Conservation (phyloP, 2,888 invertebrate species). For the Teleogryllus oceanicus region DNA sequence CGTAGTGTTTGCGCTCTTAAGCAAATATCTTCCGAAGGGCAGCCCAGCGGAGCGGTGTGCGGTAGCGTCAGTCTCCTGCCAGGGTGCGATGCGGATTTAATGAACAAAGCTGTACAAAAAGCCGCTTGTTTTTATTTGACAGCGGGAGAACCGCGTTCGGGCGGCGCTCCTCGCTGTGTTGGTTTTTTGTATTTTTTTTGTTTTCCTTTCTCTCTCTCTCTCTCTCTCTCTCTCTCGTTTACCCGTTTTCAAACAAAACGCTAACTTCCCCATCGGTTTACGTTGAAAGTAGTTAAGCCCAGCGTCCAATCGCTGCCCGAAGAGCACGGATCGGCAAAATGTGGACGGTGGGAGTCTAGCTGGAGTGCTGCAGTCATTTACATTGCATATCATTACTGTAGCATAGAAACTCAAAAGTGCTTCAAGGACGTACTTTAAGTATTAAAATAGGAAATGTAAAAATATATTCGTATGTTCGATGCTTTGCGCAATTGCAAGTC, state of each 20-base stretch:
- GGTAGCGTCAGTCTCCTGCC: neutral
- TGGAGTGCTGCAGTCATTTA: no score
- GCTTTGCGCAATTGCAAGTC: no score
- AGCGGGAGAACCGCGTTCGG: neutral
- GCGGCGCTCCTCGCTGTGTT: neutral
- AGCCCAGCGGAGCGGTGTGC: neutral
- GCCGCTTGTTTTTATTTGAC: conserved; percentile 3
- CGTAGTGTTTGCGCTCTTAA: neutral
- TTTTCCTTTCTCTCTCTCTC: neutral
- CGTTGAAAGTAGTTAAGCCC: neutral
- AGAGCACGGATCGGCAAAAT: neutral
- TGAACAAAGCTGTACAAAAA: neutral
- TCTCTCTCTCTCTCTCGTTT: neutral
- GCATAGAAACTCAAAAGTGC: no score
- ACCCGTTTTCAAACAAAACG: neutral
- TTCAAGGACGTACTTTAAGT: no score
- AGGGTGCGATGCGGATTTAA: neutral
- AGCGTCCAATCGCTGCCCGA: neutral
- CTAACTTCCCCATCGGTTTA: neutral
- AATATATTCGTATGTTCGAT: no score
- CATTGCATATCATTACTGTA: no score
- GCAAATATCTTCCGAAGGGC: neutral
- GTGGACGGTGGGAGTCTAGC: no score
- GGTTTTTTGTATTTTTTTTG: neutral
- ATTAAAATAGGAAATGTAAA: no score